A percentile compares a stretch with the other conserved stretches of the same genome.
These are phyloP conservation scores for Eupithecia inturbata DNA, from an alignment of 2,888 invertebrate species.

Conservation along the genomic window DNA sequence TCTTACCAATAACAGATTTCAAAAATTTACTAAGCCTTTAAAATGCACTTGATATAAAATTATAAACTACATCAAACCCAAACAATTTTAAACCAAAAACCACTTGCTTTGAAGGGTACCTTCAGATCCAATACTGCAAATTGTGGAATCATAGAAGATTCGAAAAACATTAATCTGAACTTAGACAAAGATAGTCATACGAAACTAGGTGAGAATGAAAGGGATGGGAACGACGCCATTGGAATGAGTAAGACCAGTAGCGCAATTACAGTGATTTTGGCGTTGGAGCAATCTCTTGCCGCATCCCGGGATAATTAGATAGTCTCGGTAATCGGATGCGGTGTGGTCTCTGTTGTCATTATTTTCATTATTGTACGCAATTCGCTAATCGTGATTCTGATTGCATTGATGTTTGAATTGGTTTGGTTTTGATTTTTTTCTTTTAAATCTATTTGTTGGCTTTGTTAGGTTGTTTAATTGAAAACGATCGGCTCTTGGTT, in stretches of 20 bases:
- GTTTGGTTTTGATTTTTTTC: conserved; percentile 33
- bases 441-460: background rate
- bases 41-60: background rate
- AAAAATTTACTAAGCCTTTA: background rate
- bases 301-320: conserved; percentile 70
- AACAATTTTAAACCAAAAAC: conserved; percentile 12
- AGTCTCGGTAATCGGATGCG: conserved; percentile 75
- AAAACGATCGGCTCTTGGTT: background rate
- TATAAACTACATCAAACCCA: conserved; percentile 2
- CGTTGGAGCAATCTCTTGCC: conserved; percentile 70
- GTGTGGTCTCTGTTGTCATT: conserved; percentile 71
- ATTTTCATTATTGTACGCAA: conserved; percentile 72
- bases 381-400: conserved; percentile 65
- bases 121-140: conserved; percentile 17
- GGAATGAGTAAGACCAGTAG: conserved; percentile 77
- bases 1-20: background rate
- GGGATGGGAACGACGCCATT: conserved; percentile 66
- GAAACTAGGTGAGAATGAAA: conserved; percentile 52
- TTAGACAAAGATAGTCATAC: conserved; percentile 55
- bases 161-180: conserved; percentile 55
- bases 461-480: background rate
- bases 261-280: conserved; percentile 75
- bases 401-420: conserved; percentile 46
- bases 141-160: conserved; percentile 19
- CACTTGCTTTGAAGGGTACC: conserved; percentile 8